Conservation (phyloP, 92 coral and sea anemone species). For the Parazoanthus swiftii region DNA sequence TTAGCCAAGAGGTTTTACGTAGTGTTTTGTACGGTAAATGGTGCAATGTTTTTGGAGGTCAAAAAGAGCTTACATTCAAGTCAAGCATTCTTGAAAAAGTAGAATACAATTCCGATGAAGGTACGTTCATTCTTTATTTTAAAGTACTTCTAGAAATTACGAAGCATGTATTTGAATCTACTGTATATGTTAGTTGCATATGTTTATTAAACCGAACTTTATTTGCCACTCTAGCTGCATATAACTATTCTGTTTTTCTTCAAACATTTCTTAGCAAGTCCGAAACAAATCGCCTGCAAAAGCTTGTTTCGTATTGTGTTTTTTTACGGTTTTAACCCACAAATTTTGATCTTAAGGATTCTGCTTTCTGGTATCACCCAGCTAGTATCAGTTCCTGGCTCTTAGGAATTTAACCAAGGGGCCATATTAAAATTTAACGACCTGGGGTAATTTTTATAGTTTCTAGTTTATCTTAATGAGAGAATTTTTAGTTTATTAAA, state of each 20-base stretch:
- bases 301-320: background rate
- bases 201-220: slow-evolving; percentile 6
- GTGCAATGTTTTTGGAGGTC: slow-evolving; percentile 98
- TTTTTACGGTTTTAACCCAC: slow-evolving; percentile 15
- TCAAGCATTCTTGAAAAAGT: slow-evolving; percentile 85
- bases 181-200: slow-evolving; percentile 5
- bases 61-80: slow-evolving; percentile 94
- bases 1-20: slow-evolving; percentile 93
- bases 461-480: slow-evolving; percentile 85
- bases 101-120: slow-evolving; percentile 93
- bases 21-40: slow-evolving; percentile 98
- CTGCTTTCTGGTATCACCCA: background rate
- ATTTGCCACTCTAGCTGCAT: slow-evolving; percentile 13
- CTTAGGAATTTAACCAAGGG: slow-evolving; percentile 88
- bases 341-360: slow-evolving; percentile 17
- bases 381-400: slow-evolving; percentile 27
- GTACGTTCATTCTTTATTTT: slow-evolving; percentile 49
- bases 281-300: background rate
- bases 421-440: slow-evolving; percentile 78
- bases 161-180: background rate
- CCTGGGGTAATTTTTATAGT: slow-evolving; percentile 62
- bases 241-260: slow-evolving; percentile 22
- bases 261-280: background rate
- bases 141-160: background rate
- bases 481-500: slow-evolving; percentile 74